Evolutionary conservation across 2,113 vertebrate genomes (phyloP), one percentile per base, ranked within the genome.

Genomic region (Typhlomys cinereus): DNA sequence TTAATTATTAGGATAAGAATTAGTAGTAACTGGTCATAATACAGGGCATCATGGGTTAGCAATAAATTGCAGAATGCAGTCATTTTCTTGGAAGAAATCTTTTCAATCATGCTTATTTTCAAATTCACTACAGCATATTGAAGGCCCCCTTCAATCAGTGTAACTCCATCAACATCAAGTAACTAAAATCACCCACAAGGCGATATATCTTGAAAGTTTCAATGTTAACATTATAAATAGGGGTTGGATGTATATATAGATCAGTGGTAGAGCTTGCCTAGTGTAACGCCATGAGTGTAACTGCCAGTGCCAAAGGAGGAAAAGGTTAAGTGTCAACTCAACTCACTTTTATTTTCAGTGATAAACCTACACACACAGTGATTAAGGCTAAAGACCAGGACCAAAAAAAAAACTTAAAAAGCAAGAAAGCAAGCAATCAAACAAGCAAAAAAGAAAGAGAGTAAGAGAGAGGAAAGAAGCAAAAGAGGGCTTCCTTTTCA

Each of bases 151-250:
- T 80, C 36, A 76, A 54, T 76, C 71, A 83, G n/a, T 89, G 10
- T 92, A 92, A 91, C 31, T 82, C 29, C 15, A 93, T 13, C 54
- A 96, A 62, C 12, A 89, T 36, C 64, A 88, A 78, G 64, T n/a
- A 88, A 83, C 46, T 57, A 79, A 94, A 76, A 74, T 25, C n/a
- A 83, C 14, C 27, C 61, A 80, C 79, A 91, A 87, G 36, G 31
- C 44, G 31, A 50, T 5, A 29, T 18, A n/a, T 83, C 31, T 94
- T 76, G 48, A 93, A 91, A 92, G 25, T 44, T 44, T 31, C 29
- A 39, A 88, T 57, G 3, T 76, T 59, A 87, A 83, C 14, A 81
- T 62, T 64, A n/a, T n/a, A 46, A 81, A n/a, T 74, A 69, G 69
- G 66, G 18, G 67, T 18, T 85, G 20, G 36, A 12, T 15, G 50